A percentile compares a stretch with the other conserved stretches of the same genome.
Conservation (phyloP, 2,113 vertebrate genomes). For the Amblyopsis rosae region DNA sequence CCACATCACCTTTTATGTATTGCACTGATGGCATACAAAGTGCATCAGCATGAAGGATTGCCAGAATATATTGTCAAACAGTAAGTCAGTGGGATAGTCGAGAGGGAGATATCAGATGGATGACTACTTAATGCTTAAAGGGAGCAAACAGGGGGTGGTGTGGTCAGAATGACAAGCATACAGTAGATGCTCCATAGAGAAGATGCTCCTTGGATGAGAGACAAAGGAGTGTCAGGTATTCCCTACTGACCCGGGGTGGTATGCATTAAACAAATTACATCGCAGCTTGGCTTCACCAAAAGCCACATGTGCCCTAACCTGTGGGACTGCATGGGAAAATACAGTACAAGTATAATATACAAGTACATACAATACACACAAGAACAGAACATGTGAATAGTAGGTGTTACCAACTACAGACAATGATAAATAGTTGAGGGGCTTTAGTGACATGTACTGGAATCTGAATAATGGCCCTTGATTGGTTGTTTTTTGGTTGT, state of each 20-base stretch:
- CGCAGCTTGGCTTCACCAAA: conserved; percentile 2
- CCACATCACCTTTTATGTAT: conserved; percentile 18
- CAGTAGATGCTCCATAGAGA: too few species aligned
- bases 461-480: conserved; percentile 21
- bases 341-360: too few species aligned
- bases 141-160: not conserved
- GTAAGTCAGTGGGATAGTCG: not conserved
- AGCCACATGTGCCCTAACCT: not conserved
- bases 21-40: conserved; percentile 3
- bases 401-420: not conserved
- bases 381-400: not conserved
- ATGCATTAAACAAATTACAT: not conserved
- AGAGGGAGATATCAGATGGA: not conserved
- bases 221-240: conserved; percentile 19
- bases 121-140: not conserved
- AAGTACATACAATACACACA: not conserved
- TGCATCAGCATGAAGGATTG: not conserved
- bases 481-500: not conserved
- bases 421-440: not conserved
- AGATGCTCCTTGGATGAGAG: not conserved
- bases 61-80: not conserved
- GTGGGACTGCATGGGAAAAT: not conserved
- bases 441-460: not conserved
- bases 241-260: not conserved
- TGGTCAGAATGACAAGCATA: not conserved